Percentiles rank a stretch among this genome's conserved stretches.
phyloP scores from a whole-genome alignment of 2,888 invertebrate species.

The Brachynemurus nebulosus region DNA sequence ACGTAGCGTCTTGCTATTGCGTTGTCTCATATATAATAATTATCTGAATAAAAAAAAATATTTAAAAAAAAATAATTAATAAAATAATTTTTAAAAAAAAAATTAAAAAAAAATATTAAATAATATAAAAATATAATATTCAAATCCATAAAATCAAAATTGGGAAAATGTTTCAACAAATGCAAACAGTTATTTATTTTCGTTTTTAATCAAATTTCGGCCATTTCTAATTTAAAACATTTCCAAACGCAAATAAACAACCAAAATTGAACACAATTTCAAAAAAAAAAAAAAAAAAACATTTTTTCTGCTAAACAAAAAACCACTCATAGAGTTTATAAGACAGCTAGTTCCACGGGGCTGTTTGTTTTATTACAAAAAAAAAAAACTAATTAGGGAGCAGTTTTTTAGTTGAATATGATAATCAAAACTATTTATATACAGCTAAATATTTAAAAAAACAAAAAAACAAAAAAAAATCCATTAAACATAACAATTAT shows the following conservation, averaged over 20 bases:
- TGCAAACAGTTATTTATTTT: no score
- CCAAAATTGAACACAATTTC: neutral
- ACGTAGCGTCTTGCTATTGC: no score
- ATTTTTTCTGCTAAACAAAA: neutral
- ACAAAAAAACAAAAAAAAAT: no score
- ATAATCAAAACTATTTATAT: no score
- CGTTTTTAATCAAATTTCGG: no score
- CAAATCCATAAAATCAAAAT: neutral
- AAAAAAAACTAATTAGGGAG: neutral
- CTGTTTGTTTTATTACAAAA: neutral
- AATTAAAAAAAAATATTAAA: no score
- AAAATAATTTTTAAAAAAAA: neutral
- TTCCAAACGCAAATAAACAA: neutral
- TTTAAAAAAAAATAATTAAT: neutral
- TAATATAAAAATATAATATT: no score
- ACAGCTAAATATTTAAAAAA: no score
- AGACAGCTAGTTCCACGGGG: neutral
- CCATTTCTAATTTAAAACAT: no score
- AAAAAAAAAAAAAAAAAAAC: neutral
- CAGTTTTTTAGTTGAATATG: neutral
- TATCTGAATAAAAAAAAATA: neutral
- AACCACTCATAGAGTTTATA: neutral
- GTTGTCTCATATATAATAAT: neutral
- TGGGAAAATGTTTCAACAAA: constrained; percentile 1
- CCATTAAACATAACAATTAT: no score